These are phyloP conservation scores for Hylaea fasciaria DNA, from an alignment of 2,888 invertebrate species.

Conservation along the genomic window DNA sequence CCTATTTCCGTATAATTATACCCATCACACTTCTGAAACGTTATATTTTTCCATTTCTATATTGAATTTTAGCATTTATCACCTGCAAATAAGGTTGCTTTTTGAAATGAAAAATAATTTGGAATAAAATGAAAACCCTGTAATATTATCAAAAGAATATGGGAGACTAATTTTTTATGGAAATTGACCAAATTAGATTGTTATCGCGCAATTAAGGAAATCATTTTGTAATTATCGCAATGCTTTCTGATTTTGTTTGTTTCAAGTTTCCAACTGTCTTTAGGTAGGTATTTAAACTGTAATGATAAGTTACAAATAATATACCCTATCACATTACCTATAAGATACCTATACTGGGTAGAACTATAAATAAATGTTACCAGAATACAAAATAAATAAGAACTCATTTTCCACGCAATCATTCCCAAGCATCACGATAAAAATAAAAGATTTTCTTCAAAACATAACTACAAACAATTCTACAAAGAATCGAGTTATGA, in stretches of 20 bases:
- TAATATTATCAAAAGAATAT: conserved; percentile 5
- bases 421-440: not conserved
- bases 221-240: conserved; percentile 8
- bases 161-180: conserved; percentile 9
- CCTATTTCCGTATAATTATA: conserved; percentile 40
- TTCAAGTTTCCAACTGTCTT: not conserved
- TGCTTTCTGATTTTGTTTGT: not conserved
- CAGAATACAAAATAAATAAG: not conserved
- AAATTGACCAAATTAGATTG: conserved; percentile 17
- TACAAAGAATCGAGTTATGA: not conserved
- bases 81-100: not conserved
- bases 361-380: no score
- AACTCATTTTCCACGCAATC: not conserved
- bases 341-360: no score
- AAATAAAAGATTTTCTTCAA: not conserved
- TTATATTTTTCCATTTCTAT: not conserved
- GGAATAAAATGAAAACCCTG: conserved; percentile 1
- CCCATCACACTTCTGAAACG: conserved; percentile 4
- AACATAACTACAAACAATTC: not conserved
- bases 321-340: no score
- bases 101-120: not conserved
- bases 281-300: not conserved
- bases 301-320: no score
- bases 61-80: conserved; percentile 4
- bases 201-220: conserved; percentile 7